Percentiles rank a stretch among this genome's conserved stretches.
Evolutionary conservation across 2,888 invertebrate species (phyloP).

Genomic region (Carcina quercana): DNA sequence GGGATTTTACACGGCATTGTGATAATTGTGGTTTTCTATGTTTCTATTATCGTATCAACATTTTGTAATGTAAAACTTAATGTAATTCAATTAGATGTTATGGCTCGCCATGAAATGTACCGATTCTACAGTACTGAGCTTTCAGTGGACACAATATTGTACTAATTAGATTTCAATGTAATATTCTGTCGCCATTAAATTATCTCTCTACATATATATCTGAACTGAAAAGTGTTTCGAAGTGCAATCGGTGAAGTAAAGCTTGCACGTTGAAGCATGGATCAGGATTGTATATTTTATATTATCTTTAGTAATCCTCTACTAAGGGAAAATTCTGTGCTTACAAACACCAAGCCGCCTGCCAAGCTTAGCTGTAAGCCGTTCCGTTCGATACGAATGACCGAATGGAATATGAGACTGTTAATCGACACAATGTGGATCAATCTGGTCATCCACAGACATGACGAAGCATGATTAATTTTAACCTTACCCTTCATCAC

Average conservation of each 20-base stretch:
- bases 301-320: no score
- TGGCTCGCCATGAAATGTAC: conserved; percentile 53
- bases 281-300: conserved; percentile 15
- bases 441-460: no score
- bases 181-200: conserved; percentile 63
- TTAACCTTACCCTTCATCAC: no score
- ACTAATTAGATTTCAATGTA: conserved; percentile 58
- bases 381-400: no score
- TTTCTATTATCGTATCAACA: conserved; percentile 65
- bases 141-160: conserved; percentile 49
- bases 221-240: conserved; percentile 23
- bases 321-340: no score
- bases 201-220: conserved; percentile 40
- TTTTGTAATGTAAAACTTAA: conserved; percentile 48
- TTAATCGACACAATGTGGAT: no score
- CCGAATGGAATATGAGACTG: no score
- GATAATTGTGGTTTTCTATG: conserved; percentile 56
- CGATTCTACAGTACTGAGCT: conserved; percentile 45
- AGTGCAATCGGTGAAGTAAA: conserved; percentile 8
- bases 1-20: no score
- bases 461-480: no score
- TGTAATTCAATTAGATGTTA: conserved; percentile 49
- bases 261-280: conserved; percentile 14
- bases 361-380: no score
- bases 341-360: no score